A percentile compares a stretch with the other conserved stretches of the same genome.
phyloP scores from a whole-genome alignment of 1,140 invertebrate genomes.

The Pollicipes pollicipes region DNA sequence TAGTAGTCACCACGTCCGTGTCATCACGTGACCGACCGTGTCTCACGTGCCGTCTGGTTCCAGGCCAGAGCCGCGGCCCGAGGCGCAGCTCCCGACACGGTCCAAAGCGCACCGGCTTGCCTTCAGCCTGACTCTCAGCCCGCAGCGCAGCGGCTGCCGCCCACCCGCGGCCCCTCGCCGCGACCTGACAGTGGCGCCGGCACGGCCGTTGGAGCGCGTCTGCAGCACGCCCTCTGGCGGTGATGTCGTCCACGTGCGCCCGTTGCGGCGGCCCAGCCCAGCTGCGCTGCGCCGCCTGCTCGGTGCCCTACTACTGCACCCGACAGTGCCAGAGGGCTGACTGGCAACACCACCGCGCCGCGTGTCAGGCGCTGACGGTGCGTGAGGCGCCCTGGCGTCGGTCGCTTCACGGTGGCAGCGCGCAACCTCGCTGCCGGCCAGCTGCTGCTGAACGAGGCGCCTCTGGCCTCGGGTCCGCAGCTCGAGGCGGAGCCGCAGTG shows the following conservation, averaged over 20 bases:
- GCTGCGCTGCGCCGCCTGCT: conserved; percentile 47
- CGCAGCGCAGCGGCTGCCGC: no score
- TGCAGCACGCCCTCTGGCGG: no score
- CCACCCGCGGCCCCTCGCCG: no score
- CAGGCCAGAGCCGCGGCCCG: no score
- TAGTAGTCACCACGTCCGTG: no score
- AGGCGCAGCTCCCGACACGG: no score
- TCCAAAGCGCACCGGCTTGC: background rate
- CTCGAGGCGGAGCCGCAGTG: conserved; percentile 15
- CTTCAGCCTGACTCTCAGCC: background rate
- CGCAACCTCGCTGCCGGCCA: conserved; percentile 15
- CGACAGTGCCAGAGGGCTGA: conserved; percentile 51
- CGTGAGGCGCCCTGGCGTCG: background rate
- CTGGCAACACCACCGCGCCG: conserved; percentile 37
- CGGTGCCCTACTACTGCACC: conserved; percentile 46
- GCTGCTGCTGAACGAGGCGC: conserved; percentile 15
- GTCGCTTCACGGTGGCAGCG: conserved; percentile 14
- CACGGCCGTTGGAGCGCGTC: no score
- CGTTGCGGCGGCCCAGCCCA: conserved; percentile 21
- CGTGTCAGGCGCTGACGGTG: background rate
- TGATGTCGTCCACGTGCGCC: conserved; percentile 11
- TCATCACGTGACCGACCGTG: no score
- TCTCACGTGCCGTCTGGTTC: no score
- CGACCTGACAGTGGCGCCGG: no score
- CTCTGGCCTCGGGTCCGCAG: conserved; percentile 15